phyloP scores from a whole-genome alignment of 2,888 invertebrate genomes.

The Lasioglossum calceatum region DNA sequence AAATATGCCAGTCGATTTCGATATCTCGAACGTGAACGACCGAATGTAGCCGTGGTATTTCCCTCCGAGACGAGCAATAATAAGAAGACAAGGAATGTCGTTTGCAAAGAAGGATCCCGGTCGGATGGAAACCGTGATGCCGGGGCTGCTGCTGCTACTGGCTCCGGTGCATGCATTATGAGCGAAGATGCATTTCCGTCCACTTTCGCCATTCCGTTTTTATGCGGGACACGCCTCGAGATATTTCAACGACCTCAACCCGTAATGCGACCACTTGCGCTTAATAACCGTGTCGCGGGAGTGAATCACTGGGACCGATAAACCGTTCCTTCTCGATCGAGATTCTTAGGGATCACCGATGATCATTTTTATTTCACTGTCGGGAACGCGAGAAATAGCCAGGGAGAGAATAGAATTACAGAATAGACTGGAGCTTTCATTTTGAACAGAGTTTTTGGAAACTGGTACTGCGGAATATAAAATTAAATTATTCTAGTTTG shows the following conservation, averaged over 20 bases:
- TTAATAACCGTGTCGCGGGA: slow-evolving; percentile 32
- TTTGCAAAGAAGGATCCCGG: slow-evolving; percentile 27
- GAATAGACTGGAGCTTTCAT: no score
- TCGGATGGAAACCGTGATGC: slow-evolving; percentile 12
- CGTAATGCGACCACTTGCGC: slow-evolving; percentile 29
- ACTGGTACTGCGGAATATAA: no score
- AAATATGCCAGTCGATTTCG: not conserved
- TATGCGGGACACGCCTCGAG: slow-evolving; percentile 14
- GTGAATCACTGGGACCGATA: not conserved
- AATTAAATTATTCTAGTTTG: no score
- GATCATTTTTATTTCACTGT: not conserved
- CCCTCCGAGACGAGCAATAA: slow-evolving; percentile 34
- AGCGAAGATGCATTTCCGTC: slow-evolving; percentile 47
- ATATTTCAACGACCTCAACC: slow-evolving; percentile 19
- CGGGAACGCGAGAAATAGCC: no score
- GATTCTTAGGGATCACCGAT: not conserved
- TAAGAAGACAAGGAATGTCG: slow-evolving; percentile 46
- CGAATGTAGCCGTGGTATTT: not conserved
- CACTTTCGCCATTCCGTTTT: slow-evolving; percentile 47
- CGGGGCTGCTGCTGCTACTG: slow-evolving; percentile 10
- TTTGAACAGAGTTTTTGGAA: not conserved
- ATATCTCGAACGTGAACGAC: not conserved
- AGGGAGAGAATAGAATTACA: no score
- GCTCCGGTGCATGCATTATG: slow-evolving; percentile 57
- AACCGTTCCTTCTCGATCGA: not conserved